Base-by-base conservation (phyloP, 2,797 vertebrate genomes). In the Urosaurus nigricauda region DNA sequence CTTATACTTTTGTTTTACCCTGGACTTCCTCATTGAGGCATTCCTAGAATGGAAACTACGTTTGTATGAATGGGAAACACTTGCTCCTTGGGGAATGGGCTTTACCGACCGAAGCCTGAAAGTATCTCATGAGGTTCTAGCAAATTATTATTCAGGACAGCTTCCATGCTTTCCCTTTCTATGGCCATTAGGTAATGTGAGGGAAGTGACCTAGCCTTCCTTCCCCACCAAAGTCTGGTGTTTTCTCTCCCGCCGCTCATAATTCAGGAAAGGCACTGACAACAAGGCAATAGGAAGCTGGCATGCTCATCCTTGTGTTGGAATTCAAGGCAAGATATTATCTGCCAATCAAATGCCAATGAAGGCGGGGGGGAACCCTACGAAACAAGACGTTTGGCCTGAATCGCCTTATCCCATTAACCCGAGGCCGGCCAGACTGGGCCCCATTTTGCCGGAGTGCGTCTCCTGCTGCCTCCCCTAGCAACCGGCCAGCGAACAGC, bases 341-440 rank as follows among this genome's bases (percentile, higher is more conserved):
- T 97, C 96, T 97, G 97, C 97, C 97, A 97, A 96, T 97, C 97
- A 97, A 96, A 95, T 58, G 91, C 0, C 51, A 93, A 95, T 96
- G 93, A 97, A 97, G 97, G 53, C 47, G 11, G 24, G 1, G 92
- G 90, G 92, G 92, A 94, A 56, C 85, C 7, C 1, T 65, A 32
- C 5, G 92, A 88, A 91, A 29, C 92, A 95, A 93, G 97, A 97
- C 96, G 96, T 98, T 97, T 98, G 94, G 96, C 97, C 96, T 97
- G 96, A 97, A 97, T 96, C 97, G 96, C 96, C 96, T 94, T 96
- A 96, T 96, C 95, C 90, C 82, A 85, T 92, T 95, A 96, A 95
- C 94, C 93, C 89, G 24, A 93, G 93, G 87, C 81, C 91, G 11
- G 37, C 94, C 89, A 94, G 94, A 96, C 95, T 88, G 5, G 87